Evolutionary conservation across 2,797 vertebrate genomes (phyloP), one percentile per base, ranked within the genome.

Genomic region (Pipistrellus pipistrellus): DNA sequence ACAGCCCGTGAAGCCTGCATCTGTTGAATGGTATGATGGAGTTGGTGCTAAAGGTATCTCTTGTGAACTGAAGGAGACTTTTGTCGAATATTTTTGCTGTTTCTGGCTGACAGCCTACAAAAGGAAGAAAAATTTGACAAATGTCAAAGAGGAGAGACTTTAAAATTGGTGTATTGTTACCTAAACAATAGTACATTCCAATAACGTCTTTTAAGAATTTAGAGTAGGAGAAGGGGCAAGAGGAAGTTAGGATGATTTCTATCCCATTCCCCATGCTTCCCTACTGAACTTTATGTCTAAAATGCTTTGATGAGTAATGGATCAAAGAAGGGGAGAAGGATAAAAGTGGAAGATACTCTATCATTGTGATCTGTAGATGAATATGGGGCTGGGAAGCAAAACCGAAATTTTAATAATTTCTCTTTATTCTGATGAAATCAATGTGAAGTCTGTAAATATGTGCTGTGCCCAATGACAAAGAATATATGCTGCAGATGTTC

Each of bases 21-120:
- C 99, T 11, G 98, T 93, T 96, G 98, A 97, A 75, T 97, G 97
- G 68, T 97, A 97, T 9, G 98, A 91, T 62, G 98, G 96, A 88
- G 97, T 4, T 44, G 98, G 97, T 23, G 96, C 95, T 72, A 97
- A 95, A 0, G 98, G 77, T 0, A 93, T 95, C 77, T 99, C 99
- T 93, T 98, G 98, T 57, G 97, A 94, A 72, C 51, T 95, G 68
- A 81, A 68, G 1, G 98, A 90, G 48, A 94, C 97, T 97, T 98
- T 98, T 0, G 68, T 51, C 53, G 97, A 97, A 90, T 96, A 96
- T 95, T 95, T 98, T 84, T 97, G 96, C 78, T 98, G 98, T 88
- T 98, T 99, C 95, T 98, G 98, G 94, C 96, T 98, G 83, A 73
- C 90, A 51, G 97, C 96, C 99, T 99, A 93, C 1, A 90, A 91